Evolutionary conservation across 2,888 invertebrate genomes (phyloP).

Genomic region (Periphyllus acericola): DNA sequence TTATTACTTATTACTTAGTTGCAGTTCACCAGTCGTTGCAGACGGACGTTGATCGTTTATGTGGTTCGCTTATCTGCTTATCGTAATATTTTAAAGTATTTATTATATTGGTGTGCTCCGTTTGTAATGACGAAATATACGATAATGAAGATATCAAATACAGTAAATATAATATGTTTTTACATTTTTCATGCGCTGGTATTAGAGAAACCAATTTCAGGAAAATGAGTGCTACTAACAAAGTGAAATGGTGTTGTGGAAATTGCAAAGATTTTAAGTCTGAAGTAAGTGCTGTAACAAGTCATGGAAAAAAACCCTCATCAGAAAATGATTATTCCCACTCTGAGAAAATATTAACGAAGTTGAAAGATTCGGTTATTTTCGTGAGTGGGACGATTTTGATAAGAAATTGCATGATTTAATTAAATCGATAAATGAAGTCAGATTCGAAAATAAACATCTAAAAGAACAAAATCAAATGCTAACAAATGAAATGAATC

Average conservation of each 20-base stretch:
- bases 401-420: neutral
- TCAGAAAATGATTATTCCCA: neutral
- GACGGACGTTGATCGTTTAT: neutral
- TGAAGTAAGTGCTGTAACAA: neutral
- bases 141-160: conserved; percentile 8
- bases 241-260: neutral
- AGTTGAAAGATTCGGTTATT: neutral
- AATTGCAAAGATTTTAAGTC: neutral
- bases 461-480: conserved; percentile 6
- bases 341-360: neutral
- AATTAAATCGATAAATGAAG: neutral
- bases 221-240: neutral
- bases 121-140: neutral
- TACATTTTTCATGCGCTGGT: neutral
- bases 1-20: neutral
- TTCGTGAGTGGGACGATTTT: neutral
- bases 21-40: too few relatives aligned
- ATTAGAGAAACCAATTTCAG: neutral
- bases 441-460: neutral
- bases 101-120: neutral
- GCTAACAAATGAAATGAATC: neutral
- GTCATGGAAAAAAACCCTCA: neutral
- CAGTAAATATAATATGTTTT: conserved; percentile 4
- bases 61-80: neutral
- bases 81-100: neutral